These are phyloP conservation scores for Micronycteris hirsuta DNA, from an alignment of 2,113 vertebrate species.

Conservation along the genomic window DNA sequence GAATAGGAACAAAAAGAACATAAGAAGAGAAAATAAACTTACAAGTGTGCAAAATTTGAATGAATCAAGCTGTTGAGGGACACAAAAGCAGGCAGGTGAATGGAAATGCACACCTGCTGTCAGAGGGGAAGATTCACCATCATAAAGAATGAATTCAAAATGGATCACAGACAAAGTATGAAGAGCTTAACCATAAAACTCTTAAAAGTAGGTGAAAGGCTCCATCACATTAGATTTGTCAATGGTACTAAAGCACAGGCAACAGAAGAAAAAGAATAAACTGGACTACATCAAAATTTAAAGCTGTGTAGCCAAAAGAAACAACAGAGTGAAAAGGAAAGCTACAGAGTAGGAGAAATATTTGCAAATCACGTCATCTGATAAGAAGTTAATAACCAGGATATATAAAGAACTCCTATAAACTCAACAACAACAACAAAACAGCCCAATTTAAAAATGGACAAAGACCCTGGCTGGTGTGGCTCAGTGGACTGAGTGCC, in stretches of 20 bases:
- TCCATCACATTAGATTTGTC: background rate
- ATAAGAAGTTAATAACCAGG: background rate
- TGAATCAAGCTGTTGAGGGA: background rate
- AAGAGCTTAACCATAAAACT: background rate
- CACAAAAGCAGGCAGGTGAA: background rate
- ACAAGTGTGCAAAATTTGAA: background rate
- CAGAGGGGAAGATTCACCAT: background rate
- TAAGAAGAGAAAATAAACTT: background rate
- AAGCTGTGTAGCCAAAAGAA: background rate
- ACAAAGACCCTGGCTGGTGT: too few species aligned
- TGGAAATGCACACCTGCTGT: background rate
- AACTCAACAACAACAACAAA: background rate
- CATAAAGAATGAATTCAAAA: background rate
- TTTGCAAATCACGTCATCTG: background rate
- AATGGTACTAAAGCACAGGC: background rate
- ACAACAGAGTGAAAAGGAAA: background rate
- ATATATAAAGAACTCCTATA: background rate
- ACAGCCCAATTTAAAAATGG: background rate
- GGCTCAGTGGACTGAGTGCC: too few species aligned
- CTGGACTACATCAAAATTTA: background rate
- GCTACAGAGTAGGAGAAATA: background rate
- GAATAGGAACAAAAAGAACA: background rate
- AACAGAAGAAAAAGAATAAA: background rate
- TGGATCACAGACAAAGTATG: background rate
- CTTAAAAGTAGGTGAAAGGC: background rate